Conservation (phyloP, 1,140 invertebrate species). For the Zaprionus vittiger region DNA sequence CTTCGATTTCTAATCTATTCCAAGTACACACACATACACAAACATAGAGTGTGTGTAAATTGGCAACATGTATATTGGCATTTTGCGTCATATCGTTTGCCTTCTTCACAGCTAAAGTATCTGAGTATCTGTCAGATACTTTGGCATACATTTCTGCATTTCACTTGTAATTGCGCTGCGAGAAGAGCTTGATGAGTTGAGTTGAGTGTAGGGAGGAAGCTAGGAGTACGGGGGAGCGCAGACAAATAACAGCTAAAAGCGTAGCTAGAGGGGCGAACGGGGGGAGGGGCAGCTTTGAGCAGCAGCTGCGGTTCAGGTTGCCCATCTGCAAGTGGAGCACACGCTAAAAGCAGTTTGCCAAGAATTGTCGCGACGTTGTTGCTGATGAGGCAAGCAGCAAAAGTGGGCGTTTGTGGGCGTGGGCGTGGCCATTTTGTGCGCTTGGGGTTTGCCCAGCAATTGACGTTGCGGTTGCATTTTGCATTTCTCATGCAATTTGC, state of each 20-base stretch:
- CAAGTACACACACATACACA: constrained; percentile 8
- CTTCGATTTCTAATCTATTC: constrained; percentile 25
- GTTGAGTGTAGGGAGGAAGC: not conserved
- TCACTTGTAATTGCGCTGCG: constrained; percentile 70
- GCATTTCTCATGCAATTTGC: constrained; percentile 49
- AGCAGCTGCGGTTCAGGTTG: not conserved
- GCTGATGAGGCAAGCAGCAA: constrained; percentile 51
- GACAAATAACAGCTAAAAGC: constrained; percentile 47
- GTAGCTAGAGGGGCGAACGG: constrained; percentile 6
- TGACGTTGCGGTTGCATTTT: constrained; percentile 74
- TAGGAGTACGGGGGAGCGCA: not conserved
- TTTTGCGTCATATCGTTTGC: constrained; percentile 40
- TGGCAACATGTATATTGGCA: constrained; percentile 54
- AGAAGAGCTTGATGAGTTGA: constrained; percentile 44
- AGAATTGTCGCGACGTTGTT: constrained; percentile 75
- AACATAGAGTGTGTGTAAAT: not conserved
- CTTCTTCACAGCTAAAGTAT: constrained; percentile 43
- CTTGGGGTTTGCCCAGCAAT: constrained; percentile 73
- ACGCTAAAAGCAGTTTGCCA: constrained; percentile 66
- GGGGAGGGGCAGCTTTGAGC: not conserved
- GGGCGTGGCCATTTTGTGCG: constrained; percentile 24
- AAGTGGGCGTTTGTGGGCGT: not conserved
- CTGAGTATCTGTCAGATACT: constrained; percentile 80
- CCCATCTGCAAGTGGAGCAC: constrained; percentile 53
- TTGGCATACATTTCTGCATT: constrained; percentile 77